Percentiles rank a stretch among this genome's conserved stretches.
Conservation (phyloP, 2,113 vertebrate species). For the Hipposideros armiger region DNA sequence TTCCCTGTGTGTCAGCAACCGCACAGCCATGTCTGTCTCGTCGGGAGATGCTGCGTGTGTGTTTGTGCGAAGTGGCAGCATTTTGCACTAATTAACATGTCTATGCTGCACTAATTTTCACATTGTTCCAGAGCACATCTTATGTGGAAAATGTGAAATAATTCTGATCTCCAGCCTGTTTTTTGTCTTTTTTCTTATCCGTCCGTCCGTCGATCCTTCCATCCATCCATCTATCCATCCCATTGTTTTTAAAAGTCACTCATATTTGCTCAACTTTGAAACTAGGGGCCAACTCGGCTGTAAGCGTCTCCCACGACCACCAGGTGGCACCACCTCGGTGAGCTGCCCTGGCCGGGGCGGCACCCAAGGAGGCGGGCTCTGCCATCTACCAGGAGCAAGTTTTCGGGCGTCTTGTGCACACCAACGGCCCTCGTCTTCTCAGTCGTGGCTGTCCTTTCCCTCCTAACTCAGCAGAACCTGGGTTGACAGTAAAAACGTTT, state of each 20-base stretch:
- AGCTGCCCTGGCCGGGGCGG: neutral
- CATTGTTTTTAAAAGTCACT: neutral
- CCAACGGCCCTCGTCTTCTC: neutral
- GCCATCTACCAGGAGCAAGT: no score
- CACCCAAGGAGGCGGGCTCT: no score
- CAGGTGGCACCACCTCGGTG: neutral
- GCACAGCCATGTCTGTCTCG: neutral
- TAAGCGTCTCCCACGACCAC: neutral
- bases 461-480: neutral
- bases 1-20: accelerated
- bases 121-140: neutral
- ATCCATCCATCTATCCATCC: no score
- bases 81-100: accelerated
- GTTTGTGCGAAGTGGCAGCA: accelerated
- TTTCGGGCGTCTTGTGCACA: accelerated
- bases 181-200: no score
- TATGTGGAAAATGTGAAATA: neutral
- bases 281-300: neutral
- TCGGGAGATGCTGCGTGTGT: no score
- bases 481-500: neutral
- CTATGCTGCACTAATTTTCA: accelerated
- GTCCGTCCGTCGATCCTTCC: no score
- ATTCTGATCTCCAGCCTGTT: neutral
- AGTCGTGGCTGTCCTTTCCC: no score
- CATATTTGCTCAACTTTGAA: no score